Evolutionary conservation across 2,888 invertebrate genomes (phyloP).

Genomic region (Lumbricus terrestris): DNA sequence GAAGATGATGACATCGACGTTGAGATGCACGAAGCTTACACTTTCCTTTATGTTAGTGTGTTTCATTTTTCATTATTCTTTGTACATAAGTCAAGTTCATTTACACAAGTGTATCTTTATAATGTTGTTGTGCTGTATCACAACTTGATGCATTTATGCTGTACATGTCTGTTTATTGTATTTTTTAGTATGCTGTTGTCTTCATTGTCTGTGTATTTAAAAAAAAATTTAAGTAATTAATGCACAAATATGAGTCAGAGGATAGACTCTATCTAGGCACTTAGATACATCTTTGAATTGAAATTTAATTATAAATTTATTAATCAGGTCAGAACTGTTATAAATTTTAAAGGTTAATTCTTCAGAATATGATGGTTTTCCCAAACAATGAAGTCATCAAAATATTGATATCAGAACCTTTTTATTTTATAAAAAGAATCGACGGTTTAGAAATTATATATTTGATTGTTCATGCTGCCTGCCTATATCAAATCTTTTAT

Average conservation of each 20-base stretch:
- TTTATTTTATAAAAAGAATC: not conserved
- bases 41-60: constrained; percentile 75
- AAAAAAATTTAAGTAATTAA: not conserved
- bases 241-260: not conserved
- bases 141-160: not conserved
- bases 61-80: not conserved
- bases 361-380: not conserved
- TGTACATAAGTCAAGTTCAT: not conserved
- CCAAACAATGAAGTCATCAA: too few relatives aligned
- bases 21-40: constrained; percentile 97
- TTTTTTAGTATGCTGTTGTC: not conserved
- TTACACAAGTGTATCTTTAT: not conserved
- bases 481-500: not conserved
- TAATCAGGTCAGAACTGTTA: too few relatives aligned
- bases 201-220: not conserved
- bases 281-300: not conserved
- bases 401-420: not conserved
- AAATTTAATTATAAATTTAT: not conserved
- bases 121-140: not conserved
- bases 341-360: not conserved
- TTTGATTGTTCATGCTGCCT: not conserved
- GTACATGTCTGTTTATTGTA: not conserved
- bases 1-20: constrained; percentile 79
- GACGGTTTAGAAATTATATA: not conserved
- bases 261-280: not conserved